Percentiles rank a stretch among this genome's conserved stretches.
phyloP scores from a whole-genome alignment of 2,888 invertebrate species.

The Andrena haemorrhoa region DNA sequence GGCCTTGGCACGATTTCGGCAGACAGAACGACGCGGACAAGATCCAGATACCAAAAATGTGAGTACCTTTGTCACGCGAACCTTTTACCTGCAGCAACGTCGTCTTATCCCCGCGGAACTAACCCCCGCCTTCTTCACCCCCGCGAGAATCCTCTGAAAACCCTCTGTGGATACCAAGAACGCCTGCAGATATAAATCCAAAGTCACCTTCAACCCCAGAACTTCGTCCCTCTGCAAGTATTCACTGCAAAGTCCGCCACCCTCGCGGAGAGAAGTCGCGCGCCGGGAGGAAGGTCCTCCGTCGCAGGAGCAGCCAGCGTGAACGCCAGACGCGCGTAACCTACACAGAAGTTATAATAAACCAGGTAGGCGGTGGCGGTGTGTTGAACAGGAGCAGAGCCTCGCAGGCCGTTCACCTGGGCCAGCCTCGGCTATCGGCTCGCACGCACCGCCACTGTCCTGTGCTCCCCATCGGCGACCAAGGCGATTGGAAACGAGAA shows the following conservation, averaged over 20 bases:
- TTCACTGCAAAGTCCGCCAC: too few species aligned
- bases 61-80: conserved; percentile 84
- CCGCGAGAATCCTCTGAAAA: too few species aligned
- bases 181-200: too few species aligned
- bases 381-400: conserved; percentile 61
- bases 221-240: too few species aligned
- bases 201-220: too few species aligned
- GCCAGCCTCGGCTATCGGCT: conserved; percentile 70
- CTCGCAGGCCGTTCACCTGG: conserved; percentile 80
- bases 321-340: conserved; percentile 44
- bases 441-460: conserved; percentile 48
- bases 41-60: conserved; percentile 99
- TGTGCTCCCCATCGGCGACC: conserved; percentile 50
- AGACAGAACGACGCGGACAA: conserved; percentile 97
- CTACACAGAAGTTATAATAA: conserved; percentile 72
- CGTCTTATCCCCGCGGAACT: too few species aligned
- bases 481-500: conserved; percentile 28
- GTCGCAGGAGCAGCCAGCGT: neutral
- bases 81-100: too few species aligned
- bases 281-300: neutral
- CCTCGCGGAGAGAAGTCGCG: neutral
- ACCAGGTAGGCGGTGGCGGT: conserved; percentile 76
- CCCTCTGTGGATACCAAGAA: too few species aligned
- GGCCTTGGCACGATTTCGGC: conserved; percentile 98
- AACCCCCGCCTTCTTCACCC: too few species aligned